Conservation (phyloP, 2,113 vertebrate genomes). For the Nycticryphes semicollaris region DNA sequence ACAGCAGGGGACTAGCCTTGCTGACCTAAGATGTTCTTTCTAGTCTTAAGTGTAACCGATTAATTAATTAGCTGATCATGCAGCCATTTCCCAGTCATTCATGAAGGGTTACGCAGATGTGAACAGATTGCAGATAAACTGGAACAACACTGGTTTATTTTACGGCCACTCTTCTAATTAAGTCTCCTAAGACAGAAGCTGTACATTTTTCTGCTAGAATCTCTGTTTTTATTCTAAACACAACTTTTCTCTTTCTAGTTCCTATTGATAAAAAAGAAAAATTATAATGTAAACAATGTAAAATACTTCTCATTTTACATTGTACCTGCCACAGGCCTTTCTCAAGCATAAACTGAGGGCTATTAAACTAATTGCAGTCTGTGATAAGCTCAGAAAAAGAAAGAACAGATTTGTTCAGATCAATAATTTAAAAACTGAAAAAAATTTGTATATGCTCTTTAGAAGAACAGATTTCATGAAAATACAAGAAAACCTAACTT, state of each 20-base stretch:
- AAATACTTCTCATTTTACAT: background rate
- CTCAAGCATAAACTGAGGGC: background rate
- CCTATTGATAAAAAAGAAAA: background rate
- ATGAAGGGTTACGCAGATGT: background rate
- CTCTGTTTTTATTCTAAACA: background rate
- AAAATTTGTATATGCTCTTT: background rate
- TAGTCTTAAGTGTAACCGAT: slow-evolving; percentile 4
- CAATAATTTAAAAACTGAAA: background rate
- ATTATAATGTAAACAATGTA: background rate
- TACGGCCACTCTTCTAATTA: background rate
- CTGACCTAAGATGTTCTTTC: slow-evolving; percentile 12
- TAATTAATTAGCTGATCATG: slow-evolving; percentile 19
- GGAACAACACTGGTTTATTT: background rate
- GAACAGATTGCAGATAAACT: background rate
- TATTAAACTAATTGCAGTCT: background rate
- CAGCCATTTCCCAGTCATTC: slow-evolving; percentile 5
- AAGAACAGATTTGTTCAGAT: background rate
- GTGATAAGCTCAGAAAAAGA: background rate
- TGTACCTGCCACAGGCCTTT: background rate
- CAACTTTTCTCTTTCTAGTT: background rate
- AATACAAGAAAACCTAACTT: no score
- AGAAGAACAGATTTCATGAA: background rate
- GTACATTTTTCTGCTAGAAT: background rate
- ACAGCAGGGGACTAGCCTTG: background rate
- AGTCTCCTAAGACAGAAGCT: background rate